phyloP scores from a whole-genome alignment of 2,888 invertebrate genomes.

The Pterostichus madidus region DNA sequence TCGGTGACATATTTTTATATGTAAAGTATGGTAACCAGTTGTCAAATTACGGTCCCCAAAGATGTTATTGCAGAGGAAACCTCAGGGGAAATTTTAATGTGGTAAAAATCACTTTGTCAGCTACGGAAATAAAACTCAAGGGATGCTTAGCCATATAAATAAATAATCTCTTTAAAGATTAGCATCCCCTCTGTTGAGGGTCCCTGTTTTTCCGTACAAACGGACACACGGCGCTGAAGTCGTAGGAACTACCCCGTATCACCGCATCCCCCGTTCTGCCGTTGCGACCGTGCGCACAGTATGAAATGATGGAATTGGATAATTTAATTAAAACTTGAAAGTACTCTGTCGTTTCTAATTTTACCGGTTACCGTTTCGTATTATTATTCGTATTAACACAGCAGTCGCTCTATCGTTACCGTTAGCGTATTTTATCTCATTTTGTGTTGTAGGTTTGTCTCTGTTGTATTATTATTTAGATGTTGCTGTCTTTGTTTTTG shows the following conservation, averaged over 20 bases:
- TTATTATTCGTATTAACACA: constrained; percentile 67
- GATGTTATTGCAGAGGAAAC: too few species aligned
- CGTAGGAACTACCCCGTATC: background rate
- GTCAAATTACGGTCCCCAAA: too few species aligned
- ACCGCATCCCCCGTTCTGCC: background rate
- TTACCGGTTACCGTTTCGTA: constrained; percentile 67
- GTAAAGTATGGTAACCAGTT: too few species aligned
- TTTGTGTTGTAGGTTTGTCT: constrained; percentile 10
- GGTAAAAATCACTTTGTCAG: too few species aligned
- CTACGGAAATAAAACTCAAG: too few species aligned
- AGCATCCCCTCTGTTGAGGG: too few species aligned
- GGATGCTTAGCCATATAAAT: too few species aligned
- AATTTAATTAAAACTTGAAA: constrained; percentile 73
- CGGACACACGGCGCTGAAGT: constrained; percentile 7
- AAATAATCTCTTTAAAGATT: background rate
- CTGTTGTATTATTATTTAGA: constrained; percentile 33
- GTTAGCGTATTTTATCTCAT: constrained; percentile 46
- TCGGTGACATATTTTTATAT: too few species aligned
- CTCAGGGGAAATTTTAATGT: too few species aligned
- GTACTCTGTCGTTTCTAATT: constrained; percentile 70
- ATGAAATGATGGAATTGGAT: constrained; percentile 72
- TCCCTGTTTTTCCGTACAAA: too few species aligned
- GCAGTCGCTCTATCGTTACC: constrained; percentile 44
- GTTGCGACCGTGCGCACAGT: constrained; percentile 42
- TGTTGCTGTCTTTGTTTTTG: constrained; percentile 43